Percentiles rank a stretch among this genome's conserved stretches.
These are phyloP conservation scores for Nyctibius bracteatus DNA, from an alignment of 2,113 vertebrate genomes.

Conservation along the genomic window DNA sequence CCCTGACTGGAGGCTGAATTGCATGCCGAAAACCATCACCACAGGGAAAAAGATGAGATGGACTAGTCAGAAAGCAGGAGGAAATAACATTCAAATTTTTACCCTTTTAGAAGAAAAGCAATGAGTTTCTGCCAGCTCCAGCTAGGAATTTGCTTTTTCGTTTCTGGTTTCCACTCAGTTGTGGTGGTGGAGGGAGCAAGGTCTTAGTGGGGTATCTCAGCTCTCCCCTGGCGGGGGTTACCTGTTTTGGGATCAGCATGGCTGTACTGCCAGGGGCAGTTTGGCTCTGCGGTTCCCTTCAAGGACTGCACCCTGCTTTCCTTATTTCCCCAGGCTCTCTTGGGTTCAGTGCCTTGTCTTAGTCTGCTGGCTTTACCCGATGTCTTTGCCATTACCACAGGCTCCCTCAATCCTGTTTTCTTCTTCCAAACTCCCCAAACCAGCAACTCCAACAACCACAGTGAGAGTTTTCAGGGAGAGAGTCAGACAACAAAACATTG, in stretches of 20 bases:
- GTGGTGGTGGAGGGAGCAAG: not conserved
- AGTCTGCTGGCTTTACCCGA: not conserved
- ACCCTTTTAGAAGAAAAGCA: not conserved
- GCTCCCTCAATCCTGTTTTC: not conserved
- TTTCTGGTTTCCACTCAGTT: not conserved
- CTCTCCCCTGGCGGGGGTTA: fast-evolving
- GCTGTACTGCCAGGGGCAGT: not conserved
- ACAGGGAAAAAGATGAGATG: not conserved
- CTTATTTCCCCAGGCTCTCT: not conserved
- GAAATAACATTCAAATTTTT: not conserved
- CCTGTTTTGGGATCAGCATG: not conserved
- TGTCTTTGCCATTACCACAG: not conserved
- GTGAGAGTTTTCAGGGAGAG: not conserved
- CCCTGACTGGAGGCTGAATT: not conserved
- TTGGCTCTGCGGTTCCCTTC: fast-evolving
- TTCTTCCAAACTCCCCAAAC: not conserved
- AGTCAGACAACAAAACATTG: not conserved
- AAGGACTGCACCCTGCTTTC: not conserved
- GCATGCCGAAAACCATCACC: not conserved
- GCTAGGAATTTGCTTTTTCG: not conserved
- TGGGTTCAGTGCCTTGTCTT: not conserved
- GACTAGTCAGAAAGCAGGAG: not conserved
- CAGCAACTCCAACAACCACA: not conserved
- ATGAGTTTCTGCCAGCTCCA: not conserved
- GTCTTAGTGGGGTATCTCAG: not conserved